Base-by-base conservation (phyloP, 2,797 vertebrate genomes). In the Microctenopoma stevenorrisi region DNA sequence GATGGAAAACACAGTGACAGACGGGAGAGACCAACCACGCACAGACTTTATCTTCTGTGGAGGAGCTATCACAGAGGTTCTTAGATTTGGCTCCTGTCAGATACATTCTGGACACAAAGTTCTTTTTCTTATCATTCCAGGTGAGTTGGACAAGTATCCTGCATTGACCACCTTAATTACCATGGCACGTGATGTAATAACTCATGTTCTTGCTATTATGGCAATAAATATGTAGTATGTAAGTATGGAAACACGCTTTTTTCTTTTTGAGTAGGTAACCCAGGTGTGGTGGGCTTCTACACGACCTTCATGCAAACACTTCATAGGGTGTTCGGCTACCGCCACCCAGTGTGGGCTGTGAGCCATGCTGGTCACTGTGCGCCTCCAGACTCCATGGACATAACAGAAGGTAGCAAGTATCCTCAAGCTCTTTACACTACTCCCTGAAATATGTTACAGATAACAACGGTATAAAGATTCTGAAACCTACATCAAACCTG, bases 281-380 rank as follows among this genome's bases (percentile, higher is more conserved):
- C 97, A 30, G 96, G 98, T 53, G 74, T 97, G 11, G 88, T 95
- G 53, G 92, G 94, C 63, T 96, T 96, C 87, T 99, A 98, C 83
- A 91, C 76, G 60, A 96, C 94, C 59, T 99, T 99, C 88, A 94
- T 96, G 89, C 92, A 94, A 83, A 92, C 93, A 0, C 89, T 99
- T 26, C 94, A 96, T 81, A 84, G 89, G 57, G 75, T 76, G 57
- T 92, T 95, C 70, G 92, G 92, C 30, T 81, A 76, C 72, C 85
- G 69, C 38, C 94, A 96, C 91, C 96, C 98, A 0, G 94, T 99
- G 26, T 99, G 98, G 98, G 91, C 93, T 3, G 92, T 98, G 33
- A 95, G 96, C 86, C 97, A 99, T 7, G 98, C 96, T 0, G 98
- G 98, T 9, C 97, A 98, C 86, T 96, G 94, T 71, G 83, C 82